Evolutionary conservation across 2,113 vertebrate genomes (phyloP).

Genomic region (Pteronura brasiliensis): DNA sequence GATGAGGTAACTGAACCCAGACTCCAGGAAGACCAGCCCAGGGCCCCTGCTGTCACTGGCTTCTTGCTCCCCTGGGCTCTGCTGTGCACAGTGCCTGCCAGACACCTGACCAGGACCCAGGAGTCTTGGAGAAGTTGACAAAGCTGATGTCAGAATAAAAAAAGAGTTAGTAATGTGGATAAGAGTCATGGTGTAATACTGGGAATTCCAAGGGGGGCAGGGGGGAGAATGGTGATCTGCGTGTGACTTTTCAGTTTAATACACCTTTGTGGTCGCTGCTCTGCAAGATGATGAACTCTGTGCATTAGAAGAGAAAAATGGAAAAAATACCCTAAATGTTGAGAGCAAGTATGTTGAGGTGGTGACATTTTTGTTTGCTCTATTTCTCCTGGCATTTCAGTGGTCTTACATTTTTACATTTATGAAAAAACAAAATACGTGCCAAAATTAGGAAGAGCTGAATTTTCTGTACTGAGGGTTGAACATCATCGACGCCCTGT

Average conservation of each 20-base stretch:
- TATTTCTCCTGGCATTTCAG: background rate
- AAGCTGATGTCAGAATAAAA: background rate
- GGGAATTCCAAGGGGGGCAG: background rate
- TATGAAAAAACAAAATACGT: conserved; percentile 22
- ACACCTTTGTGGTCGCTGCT: background rate
- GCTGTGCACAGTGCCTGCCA: no score
- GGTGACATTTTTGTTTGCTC: background rate
- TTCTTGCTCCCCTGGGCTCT: background rate
- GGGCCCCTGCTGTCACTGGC: background rate
- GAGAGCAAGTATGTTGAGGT: background rate
- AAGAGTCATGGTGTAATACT: rapidly evolving
- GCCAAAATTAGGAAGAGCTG: background rate
- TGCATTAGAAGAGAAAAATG: background rate
- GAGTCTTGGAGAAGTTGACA: background rate
- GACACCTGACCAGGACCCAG: background rate
- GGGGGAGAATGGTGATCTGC: rapidly evolving
- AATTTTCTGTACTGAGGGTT: background rate
- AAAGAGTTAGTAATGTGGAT: no score
- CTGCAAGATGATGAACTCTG: background rate
- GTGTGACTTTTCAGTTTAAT: background rate
- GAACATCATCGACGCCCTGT: background rate
- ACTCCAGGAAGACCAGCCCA: background rate
- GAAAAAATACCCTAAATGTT: background rate
- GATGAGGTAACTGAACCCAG: background rate
- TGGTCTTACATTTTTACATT: background rate